Evolutionary conservation across 2,888 invertebrate genomes (phyloP), one percentile per base, ranked within the genome.

Genomic region (Rhodophaea formosa): DNA sequence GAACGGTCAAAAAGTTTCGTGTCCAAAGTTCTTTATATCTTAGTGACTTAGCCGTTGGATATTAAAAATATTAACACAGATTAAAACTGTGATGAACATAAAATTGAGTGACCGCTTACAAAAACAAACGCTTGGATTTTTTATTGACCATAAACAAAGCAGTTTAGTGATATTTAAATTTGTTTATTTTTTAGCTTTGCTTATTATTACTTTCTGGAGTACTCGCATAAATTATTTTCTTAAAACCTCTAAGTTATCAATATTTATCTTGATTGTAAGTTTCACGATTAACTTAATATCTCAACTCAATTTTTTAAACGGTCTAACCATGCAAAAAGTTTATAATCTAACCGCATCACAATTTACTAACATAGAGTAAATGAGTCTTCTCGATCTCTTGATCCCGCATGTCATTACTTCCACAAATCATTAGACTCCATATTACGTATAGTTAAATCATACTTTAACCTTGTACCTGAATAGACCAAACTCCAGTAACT

Each of bases 401-500:
- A n/a, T 29, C 30, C 29, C 51, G 62, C 62, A 58, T 60, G 58
- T 59, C 62, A 60, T 59, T 60, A 47, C 12, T 32, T 63, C 60
- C 64, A 56, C 42, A 69, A 70, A 70, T 73, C 68, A 62, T 67
- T 5, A 45, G 46, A 46, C 12, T 7, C 14, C 7, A n/a, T 47
- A 29, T 29, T 12, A 30, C 29, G n/a, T 15, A 32, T 10, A 49
- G 30, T 49, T 49, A 32, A 32, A 32, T 49, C 32, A 49, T 8
- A 32, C 7, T 12, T 15, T 32, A n/a, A 32, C 51, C 51, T 51
- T 51, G 35, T 16, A 51, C 39, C 51, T 35, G 12, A 15, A 35
- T 35, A 35, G 46, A 46, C 46, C 7, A 17, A 46, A 46, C 23
- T 46, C 23, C 10, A 46, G 45, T 23, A 51, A 51, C 35, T 35